Evolutionary conservation across 1,140 invertebrate species (phyloP).

Genomic region (Pentalonia nigronervosa): DNA sequence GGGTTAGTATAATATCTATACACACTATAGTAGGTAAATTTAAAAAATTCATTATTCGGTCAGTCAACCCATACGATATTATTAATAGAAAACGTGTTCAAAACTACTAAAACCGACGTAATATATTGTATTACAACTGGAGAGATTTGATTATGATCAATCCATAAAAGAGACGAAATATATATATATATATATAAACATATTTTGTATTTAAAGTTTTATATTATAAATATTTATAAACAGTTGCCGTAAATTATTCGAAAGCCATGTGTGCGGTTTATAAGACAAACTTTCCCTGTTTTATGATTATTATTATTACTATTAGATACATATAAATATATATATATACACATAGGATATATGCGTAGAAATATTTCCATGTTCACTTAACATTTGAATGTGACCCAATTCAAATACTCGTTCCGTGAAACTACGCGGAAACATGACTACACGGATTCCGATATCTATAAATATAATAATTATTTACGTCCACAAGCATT

Average conservation of each 20-base stretch:
- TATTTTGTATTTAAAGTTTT: slow-evolving; percentile 26
- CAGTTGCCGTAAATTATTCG: slow-evolving; percentile 3
- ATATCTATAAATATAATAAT: slow-evolving; percentile 25
- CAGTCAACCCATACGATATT: neutral
- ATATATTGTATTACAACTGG: neutral
- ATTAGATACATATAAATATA: neutral
- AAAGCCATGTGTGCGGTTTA: slow-evolving; percentile 15
- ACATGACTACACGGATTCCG: neutral
- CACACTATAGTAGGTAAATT: neutral
- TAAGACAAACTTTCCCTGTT: slow-evolving; percentile 30
- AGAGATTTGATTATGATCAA: slow-evolving; percentile 21
- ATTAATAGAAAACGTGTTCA: slow-evolving; percentile 4
- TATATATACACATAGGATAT: neutral
- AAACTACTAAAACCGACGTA: neutral
- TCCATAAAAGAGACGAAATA: neutral
- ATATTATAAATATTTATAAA: neutral
- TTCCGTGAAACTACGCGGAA: neutral
- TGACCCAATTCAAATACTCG: slow-evolving; percentile 40
- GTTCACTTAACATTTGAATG: slow-evolving; percentile 32
- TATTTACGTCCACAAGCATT: neutral
- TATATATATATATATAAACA: neutral
- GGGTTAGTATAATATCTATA: neutral
- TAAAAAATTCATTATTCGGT: slow-evolving; percentile 26
- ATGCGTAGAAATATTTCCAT: neutral
- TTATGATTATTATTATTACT: slow-evolving; percentile 8